phyloP scores from a whole-genome alignment of 2,888 invertebrate species.

The Psylliodes chrysocephalus region DNA sequence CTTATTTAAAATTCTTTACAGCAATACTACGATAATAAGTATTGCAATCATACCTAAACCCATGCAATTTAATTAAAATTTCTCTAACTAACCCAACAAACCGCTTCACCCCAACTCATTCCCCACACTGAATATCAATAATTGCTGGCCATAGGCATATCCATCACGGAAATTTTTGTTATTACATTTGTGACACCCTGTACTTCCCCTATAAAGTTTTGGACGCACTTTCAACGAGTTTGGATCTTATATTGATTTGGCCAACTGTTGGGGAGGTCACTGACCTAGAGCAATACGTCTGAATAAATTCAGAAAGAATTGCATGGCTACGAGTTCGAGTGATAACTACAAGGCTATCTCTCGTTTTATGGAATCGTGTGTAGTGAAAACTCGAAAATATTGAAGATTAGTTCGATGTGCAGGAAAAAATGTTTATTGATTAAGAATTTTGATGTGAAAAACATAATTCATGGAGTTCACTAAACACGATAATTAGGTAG shows the following conservation, averaged over 20 bases:
- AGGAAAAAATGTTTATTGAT: too few relatives aligned
- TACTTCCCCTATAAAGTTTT: conserved; percentile 32
- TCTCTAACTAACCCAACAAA: too few relatives aligned
- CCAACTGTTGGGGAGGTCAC: conserved; percentile 53
- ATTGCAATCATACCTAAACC: too few relatives aligned
- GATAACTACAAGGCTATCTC: conserved; percentile 27
- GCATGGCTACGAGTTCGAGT: conserved; percentile 47
- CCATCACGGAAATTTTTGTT: conserved; percentile 17
- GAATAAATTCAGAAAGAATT: conserved; percentile 57
- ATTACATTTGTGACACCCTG: conserved; percentile 8
- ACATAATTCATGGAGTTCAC: too few relatives aligned
- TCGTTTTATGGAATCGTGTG: not conserved
- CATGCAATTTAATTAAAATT: too few relatives aligned
- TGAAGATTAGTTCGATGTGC: too few relatives aligned
- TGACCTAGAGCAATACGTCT: conserved; percentile 58
- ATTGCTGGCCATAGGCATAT: conserved; percentile 17
- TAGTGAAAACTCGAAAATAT: not conserved
- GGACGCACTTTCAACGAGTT: conserved; percentile 31
- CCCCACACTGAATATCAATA: conserved; percentile 1
- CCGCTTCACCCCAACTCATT: not conserved
- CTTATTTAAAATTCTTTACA: too few relatives aligned
- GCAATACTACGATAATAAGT: too few relatives aligned
- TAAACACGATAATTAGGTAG: too few relatives aligned
- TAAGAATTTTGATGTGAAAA: too few relatives aligned
- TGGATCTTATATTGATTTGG: conserved; percentile 54